phyloP scores from a whole-genome alignment of 2,797 vertebrate genomes.

The Selene dorsalis region DNA sequence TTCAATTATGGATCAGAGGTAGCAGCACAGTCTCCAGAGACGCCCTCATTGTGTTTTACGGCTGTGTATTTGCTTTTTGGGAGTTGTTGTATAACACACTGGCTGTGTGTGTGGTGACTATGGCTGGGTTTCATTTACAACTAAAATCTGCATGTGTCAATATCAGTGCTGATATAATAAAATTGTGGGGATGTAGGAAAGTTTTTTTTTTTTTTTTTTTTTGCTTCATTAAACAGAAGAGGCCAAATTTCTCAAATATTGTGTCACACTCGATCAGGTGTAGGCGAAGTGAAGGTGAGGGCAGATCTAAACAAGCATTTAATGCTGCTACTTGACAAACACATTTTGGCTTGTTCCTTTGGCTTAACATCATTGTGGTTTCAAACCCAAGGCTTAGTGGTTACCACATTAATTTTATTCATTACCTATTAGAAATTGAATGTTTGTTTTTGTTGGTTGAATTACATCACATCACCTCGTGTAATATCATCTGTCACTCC shows the following conservation, averaged over 20 bases:
- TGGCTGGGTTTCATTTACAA: neutral
- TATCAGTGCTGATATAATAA: neutral
- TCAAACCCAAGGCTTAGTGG: neutral
- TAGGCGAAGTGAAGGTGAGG: neutral
- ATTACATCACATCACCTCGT: constrained; percentile 2
- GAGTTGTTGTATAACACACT: constrained; percentile 29
- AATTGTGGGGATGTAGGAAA: neutral
- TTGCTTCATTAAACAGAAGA: neutral
- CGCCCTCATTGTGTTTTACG: constrained; percentile 49
- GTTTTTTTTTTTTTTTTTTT: neutral
- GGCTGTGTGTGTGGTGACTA: constrained; percentile 11
- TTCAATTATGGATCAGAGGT: constrained; percentile 79
- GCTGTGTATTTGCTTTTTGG: constrained; percentile 24
- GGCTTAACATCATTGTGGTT: neutral
- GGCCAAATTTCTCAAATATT: neutral
- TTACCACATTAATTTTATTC: neutral
- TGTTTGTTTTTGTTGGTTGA: constrained; percentile 5
- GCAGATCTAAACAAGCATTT: neutral
- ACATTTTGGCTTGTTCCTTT: neutral
- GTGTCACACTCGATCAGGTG: too few species aligned
- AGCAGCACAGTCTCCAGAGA: constrained; percentile 61
- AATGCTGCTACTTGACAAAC: too few species aligned
- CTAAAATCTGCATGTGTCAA: neutral
- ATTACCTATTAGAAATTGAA: constrained; percentile 26
- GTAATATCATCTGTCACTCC: constrained; percentile 20